These are phyloP conservation scores for Agrotis exclamationis DNA, from an alignment of 2,888 invertebrate species.

Conservation along the genomic window DNA sequence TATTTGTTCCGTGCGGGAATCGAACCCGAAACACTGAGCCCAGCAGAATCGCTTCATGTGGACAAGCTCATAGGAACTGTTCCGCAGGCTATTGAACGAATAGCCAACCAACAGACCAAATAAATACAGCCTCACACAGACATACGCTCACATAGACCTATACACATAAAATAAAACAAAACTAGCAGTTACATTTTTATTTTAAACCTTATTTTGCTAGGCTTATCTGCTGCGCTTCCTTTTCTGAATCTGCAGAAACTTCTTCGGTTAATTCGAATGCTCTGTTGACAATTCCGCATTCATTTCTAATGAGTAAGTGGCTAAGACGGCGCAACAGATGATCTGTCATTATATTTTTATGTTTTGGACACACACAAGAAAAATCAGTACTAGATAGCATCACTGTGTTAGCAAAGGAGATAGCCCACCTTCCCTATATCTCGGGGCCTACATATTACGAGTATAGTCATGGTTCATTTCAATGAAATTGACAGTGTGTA, in stretches of 20 bases:
- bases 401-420: background rate
- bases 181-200: background rate
- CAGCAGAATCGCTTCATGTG: too few species aligned
- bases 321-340: background rate
- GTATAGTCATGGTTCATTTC: background rate
- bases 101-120: too few species aligned
- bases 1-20: too few species aligned
- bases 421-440: background rate
- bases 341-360: background rate
- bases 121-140: too few species aligned
- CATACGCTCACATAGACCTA: too few species aligned
- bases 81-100: too few species aligned
- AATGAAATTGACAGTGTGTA: slow-evolving; percentile 9
- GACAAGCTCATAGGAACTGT: too few species aligned
- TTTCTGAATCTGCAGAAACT: background rate
- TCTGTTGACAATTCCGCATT: background rate
- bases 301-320: background rate
- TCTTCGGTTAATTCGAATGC: background rate
- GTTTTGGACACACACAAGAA: background rate
- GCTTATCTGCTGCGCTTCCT: background rate
- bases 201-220: background rate
- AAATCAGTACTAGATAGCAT: background rate
- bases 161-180: background rate
- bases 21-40: too few species aligned
- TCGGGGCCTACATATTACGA: background rate